Conservation (phyloP, 2,113 vertebrate genomes). For the Diadophis punctatus region DNA sequence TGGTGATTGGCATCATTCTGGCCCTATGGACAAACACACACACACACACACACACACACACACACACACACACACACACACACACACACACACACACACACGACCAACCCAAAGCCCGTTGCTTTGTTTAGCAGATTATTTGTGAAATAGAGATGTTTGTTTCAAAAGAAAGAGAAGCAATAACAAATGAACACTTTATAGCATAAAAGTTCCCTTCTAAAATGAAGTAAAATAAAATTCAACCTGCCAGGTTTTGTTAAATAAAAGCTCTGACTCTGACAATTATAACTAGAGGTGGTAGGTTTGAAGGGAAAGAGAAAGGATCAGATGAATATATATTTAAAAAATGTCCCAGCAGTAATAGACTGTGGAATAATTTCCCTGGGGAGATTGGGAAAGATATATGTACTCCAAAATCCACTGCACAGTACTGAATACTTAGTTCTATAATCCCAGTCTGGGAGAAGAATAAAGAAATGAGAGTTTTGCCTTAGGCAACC, state of each 20-base stretch:
- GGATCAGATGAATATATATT: neutral
- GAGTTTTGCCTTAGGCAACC: neutral
- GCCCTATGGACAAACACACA: neutral
- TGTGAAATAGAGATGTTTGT: neutral
- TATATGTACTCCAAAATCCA: neutral
- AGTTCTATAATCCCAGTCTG: neutral
- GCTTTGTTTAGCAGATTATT: neutral
- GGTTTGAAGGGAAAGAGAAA: neutral
- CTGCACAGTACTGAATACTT: neutral
- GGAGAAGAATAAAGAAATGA: neutral
- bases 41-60: too few relatives aligned
- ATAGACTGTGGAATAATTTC: slow-evolving; percentile 16
- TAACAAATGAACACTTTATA: neutral
- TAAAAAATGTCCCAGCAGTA: slow-evolving; percentile 5
- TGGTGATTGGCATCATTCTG: neutral
- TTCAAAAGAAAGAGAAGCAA: neutral
- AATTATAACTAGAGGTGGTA: neutral
- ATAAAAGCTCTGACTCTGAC: neutral
- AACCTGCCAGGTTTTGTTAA: neutral
- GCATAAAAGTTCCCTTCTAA: neutral
- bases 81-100: too few relatives aligned
- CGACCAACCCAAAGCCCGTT: neutral
- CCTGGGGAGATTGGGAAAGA: neutral
- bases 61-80: neutral
- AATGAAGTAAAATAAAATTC: neutral